Base-by-base conservation (phyloP, 1,140 invertebrate genomes). In the Drosophila paulistorum region DNA sequence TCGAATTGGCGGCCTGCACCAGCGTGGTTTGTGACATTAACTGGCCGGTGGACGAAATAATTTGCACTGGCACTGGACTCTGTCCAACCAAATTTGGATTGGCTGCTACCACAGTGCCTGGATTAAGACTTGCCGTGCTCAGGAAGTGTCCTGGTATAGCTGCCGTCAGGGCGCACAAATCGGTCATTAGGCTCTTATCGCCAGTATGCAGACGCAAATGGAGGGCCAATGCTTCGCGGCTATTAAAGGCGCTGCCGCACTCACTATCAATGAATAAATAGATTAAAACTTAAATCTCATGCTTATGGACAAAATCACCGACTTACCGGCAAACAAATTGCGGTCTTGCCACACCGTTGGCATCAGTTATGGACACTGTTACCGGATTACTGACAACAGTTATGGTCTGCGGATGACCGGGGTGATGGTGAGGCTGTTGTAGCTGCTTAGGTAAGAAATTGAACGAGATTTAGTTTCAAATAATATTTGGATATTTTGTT, bases 121-220 rank as follows among this genome's bases (percentile, higher is more conserved):
- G 87, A 91, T 94, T 94, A 45, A 93, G 83, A 78, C 92, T 92
- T 35, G 93, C 92, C 48, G 93, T 93, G 79, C 94, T 94, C 55
- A 94, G 92, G 64, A 94, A 94, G 77, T 94, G 94, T 65, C 94
- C 94, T 62, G 95, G 95, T 84, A 96, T 93, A 55, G 96, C 95
- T 55, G 96, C 95, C 35, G 96, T 96, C 74, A 96, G 93, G 59
- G 96, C 96, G 93, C 97, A 97, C 82, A 97, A 93, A 92, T 97
- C 96, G 71, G 96, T 97, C 63, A 97, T 96, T 82, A 96, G 95
- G 58, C 96, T 96, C 81, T 96, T 95, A 91, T 97, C 96, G 64
- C 96, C 96, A 68, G 95, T 95, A 93, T 97, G 97, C 89, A 96
- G 93, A 82, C 96, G 94, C 90, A 96, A 94, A 92, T 97, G 96